Evolutionary conservation across 1,140 invertebrate species (phyloP).

Genomic region (Drosophila ironensis): DNA sequence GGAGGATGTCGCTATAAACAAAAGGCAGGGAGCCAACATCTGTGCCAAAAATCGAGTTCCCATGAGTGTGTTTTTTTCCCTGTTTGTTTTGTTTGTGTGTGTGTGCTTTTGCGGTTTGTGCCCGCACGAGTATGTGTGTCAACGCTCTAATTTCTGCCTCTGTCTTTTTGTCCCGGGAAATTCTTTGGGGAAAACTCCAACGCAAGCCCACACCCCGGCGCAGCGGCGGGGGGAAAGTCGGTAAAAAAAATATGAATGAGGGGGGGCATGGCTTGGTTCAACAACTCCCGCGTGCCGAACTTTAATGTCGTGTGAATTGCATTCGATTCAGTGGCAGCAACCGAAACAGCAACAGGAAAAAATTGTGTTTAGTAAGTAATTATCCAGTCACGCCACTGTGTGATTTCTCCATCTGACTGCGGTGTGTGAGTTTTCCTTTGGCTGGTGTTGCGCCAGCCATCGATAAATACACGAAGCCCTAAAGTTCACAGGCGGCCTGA

Average conservation of each 20-base stretch:
- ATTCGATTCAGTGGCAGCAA: slow-evolving; percentile 23
- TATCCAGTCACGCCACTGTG: slow-evolving; percentile 38
- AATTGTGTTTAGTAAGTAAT: slow-evolving; percentile 48
- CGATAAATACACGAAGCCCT: slow-evolving; percentile 15
- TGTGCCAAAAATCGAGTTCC: slow-evolving; percentile 34
- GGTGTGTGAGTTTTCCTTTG: too few species aligned
- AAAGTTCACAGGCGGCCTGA: neutral
- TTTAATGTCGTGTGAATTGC: slow-evolving; percentile 48
- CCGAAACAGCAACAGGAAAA: slow-evolving; percentile 30
- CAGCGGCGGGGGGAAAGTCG: too few species aligned
- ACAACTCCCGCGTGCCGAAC: slow-evolving; percentile 24
- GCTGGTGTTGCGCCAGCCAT: slow-evolving; percentile 7
- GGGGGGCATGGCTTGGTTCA: too few species aligned
- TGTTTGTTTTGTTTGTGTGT: slow-evolving; percentile 4
- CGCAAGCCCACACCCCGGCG: neutral
- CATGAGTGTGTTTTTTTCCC: slow-evolving; percentile 24
- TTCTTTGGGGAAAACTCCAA: slow-evolving; percentile 1
- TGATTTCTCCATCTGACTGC: neutral
- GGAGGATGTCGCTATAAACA: slow-evolving; percentile 23
- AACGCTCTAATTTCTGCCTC: slow-evolving; percentile 26
- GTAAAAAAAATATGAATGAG: too few species aligned
- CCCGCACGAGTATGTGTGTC: slow-evolving; percentile 21
- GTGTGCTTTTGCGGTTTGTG: slow-evolving; percentile 13
- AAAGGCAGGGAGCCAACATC: slow-evolving; percentile 24
- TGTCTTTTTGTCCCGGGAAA: slow-evolving; percentile 5